phyloP scores from a whole-genome alignment of 2,888 invertebrate species.

The Aquatica leii region DNA sequence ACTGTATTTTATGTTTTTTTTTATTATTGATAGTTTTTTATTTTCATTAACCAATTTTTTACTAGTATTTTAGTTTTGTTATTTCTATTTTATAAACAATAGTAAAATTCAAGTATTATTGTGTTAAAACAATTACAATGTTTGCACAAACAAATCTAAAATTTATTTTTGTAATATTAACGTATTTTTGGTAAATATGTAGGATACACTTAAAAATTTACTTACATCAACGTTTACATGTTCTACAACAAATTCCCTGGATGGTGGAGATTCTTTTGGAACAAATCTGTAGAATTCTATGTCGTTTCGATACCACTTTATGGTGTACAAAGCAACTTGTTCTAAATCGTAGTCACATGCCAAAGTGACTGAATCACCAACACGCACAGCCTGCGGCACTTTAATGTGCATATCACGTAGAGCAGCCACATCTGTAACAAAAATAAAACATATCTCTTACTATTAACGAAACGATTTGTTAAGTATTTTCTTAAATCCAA shows the following conservation, averaged over 20 bases:
- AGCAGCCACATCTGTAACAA: conserved; percentile 54
- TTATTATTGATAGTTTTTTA: no score
- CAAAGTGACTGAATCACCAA: conserved; percentile 61
- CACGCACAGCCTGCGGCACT: conserved; percentile 62
- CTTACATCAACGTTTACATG: conserved; percentile 64
- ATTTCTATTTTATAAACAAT: no score
- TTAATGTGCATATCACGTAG: conserved; percentile 57
- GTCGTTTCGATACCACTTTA: conserved; percentile 66
- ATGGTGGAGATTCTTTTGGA: conserved; percentile 64
- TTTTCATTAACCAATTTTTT: no score
- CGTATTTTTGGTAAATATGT: no score
- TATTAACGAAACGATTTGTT: conserved; percentile 1
- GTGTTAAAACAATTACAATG: no score
- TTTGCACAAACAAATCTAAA: no score
- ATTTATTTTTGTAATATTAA: no score
- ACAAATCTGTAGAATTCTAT: conserved; percentile 66
- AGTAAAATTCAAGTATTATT: no score
- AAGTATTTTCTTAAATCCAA: no score
- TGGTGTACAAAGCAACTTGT: conserved; percentile 63
- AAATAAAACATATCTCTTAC: conserved; percentile 17
- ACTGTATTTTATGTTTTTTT: no score
- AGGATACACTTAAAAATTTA: conserved; percentile 37
- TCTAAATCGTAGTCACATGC: conserved; percentile 65
- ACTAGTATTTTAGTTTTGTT: no score
- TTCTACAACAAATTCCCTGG: conserved; percentile 62